Percentiles rank a stretch among this genome's conserved stretches.
These are phyloP conservation scores for Ichneumoninae sp. DNA, from an alignment of 2,888 invertebrate species.

Conservation along the genomic window DNA sequence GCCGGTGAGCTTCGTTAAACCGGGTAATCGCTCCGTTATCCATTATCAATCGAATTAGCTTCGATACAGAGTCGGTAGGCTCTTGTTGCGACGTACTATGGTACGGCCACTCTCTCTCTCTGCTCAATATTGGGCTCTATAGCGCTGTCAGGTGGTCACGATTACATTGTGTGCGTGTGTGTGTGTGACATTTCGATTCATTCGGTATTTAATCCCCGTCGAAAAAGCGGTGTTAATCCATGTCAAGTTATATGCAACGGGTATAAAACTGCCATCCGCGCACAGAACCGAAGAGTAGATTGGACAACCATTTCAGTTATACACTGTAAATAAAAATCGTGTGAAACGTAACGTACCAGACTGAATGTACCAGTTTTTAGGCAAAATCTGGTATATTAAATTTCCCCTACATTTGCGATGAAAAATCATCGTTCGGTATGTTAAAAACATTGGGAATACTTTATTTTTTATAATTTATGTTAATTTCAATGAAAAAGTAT, in stretches of 20 bases:
- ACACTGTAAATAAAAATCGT: neutral
- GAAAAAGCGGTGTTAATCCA: neutral
- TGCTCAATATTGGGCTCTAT: constrained; percentile 3
- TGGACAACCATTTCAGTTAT: neutral
- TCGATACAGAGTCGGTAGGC: constrained; percentile 62
- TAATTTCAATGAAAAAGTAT: too few species aligned
- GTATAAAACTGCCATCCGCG: neutral
- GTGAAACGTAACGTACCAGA: too few species aligned
- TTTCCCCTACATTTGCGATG: too few species aligned
- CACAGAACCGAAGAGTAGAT: neutral
- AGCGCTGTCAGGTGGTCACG: constrained; percentile 26
- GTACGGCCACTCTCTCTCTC: constrained; percentile 3
- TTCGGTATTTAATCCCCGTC: neutral
- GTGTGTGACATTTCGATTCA: neutral
- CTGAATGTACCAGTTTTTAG: too few species aligned
- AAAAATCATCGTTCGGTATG: too few species aligned
- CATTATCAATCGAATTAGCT: constrained; percentile 76
- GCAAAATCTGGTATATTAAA: too few species aligned
- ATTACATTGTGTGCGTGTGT: neutral
- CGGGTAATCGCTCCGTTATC: constrained; percentile 72
- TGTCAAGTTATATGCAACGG: neutral
- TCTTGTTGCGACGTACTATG: constrained; percentile 38
- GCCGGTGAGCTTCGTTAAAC: constrained; percentile 72
- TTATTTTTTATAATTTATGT: too few species aligned
- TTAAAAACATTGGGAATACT: too few species aligned